Evolutionary conservation across 2,888 invertebrate species (phyloP).

Genomic region (Scaptodrosophila latifasciaeformis): DNA sequence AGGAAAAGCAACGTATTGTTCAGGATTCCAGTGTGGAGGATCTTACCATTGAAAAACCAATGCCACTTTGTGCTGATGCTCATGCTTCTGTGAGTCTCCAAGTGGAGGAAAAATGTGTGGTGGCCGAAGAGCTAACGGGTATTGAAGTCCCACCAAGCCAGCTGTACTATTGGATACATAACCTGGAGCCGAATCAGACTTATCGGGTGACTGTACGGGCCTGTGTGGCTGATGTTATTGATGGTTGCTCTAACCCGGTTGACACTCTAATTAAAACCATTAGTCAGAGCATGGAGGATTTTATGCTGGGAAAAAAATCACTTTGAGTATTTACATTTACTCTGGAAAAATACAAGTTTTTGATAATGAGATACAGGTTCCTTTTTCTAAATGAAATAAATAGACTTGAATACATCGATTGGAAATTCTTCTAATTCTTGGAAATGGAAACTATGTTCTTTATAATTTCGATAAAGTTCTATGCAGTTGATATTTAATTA

Average conservation of each 20-base stretch:
- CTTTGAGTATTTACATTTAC: no score
- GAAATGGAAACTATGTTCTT: no score
- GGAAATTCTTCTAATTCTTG: no score
- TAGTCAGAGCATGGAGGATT: slow-evolving; percentile 34
- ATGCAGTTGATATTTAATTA: no score
- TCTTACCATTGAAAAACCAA: slow-evolving; percentile 40
- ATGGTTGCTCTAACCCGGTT: slow-evolving; percentile 65
- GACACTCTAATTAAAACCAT: slow-evolving; percentile 49
- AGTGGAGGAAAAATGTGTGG: slow-evolving; percentile 50
- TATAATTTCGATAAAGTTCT: no score
- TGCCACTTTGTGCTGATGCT: slow-evolving; percentile 35
- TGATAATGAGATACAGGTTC: no score
- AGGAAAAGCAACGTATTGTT: slow-evolving; percentile 20
- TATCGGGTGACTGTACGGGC: slow-evolving; percentile 68
- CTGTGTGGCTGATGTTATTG: slow-evolving; percentile 55
- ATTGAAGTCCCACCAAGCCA: slow-evolving; percentile 28
- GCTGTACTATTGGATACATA: slow-evolving; percentile 42
- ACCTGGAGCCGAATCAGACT: slow-evolving; percentile 38
- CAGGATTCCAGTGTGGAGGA: slow-evolving; percentile 52
- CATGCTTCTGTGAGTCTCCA: slow-evolving; percentile 39
- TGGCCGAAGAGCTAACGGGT: slow-evolving; percentile 39
- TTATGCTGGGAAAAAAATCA: slow-evolving; percentile 21
- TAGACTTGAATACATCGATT: no score
- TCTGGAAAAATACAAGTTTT: no score
- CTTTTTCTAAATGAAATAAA: no score